These are phyloP conservation scores for Scomberomorus guttatus DNA, from an alignment of 2,797 vertebrate species.

Conservation along the genomic window DNA sequence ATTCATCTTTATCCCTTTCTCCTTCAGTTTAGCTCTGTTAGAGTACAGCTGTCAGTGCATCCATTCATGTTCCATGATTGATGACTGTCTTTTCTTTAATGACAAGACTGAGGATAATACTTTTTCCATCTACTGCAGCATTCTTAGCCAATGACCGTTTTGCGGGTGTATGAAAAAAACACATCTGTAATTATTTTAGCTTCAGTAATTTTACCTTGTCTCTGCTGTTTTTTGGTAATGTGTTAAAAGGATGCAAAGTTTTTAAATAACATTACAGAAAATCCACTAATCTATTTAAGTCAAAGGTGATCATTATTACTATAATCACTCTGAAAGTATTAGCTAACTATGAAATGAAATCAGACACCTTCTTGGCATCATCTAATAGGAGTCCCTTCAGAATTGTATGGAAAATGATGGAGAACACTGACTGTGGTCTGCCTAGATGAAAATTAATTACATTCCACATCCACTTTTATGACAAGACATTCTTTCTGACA, in stretches of 20 bases:
- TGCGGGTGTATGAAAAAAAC: neutral
- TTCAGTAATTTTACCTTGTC: neutral
- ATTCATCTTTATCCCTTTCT: too few relatives aligned
- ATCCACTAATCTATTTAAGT: constrained; percentile 25
- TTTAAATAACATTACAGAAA: constrained; percentile 24
- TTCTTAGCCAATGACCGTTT: constrained; percentile 2
- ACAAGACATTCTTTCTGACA: too few relatives aligned
- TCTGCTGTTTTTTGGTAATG: neutral
- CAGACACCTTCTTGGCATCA: constrained; percentile 16
- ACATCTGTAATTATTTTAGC: constrained; percentile 12
- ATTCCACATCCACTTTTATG: too few relatives aligned
- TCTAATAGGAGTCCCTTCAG: constrained; percentile 8
- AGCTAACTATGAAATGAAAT: constrained; percentile 21
- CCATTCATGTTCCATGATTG: too few relatives aligned
- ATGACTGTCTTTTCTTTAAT: too few relatives aligned
- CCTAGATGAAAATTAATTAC: too few relatives aligned
- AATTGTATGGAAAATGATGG: neutral
- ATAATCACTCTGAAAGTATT: neutral
- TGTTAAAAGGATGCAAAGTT: constrained; percentile 9
- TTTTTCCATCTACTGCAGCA: too few relatives aligned
- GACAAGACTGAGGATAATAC: too few relatives aligned
- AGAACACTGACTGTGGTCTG: neutral
- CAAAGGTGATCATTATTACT: constrained; percentile 26
- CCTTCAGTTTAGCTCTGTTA: too few relatives aligned
- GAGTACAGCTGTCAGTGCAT: too few relatives aligned